Evolutionary conservation across 2,113 vertebrate species (phyloP).

Genomic region (Nycticryphes semicollaris): DNA sequence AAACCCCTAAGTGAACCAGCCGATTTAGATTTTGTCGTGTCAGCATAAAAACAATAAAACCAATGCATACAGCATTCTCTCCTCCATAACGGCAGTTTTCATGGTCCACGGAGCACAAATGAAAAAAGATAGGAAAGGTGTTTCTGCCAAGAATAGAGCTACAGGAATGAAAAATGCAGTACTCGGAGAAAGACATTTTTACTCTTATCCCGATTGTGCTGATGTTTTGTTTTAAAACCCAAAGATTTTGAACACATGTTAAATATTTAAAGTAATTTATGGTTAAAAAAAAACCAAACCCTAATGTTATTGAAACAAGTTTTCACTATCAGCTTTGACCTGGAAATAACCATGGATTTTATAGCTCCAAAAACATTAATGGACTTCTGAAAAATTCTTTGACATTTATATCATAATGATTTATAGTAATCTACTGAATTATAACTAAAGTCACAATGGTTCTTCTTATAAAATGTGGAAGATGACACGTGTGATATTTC

Average conservation of each 20-base stretch:
- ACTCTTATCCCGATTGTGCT: constrained; percentile 3
- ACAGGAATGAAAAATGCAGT: constrained; percentile 46
- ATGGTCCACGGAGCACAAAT: constrained; percentile 69
- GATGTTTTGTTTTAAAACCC: constrained; percentile 30
- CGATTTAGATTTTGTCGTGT: constrained; percentile 56
- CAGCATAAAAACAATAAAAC: constrained; percentile 71
- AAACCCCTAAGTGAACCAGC: constrained; percentile 46
- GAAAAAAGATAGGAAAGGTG: constrained; percentile 57
- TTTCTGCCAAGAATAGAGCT: constrained; percentile 60
- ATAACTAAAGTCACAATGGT: not conserved
- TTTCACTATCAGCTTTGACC: not conserved
- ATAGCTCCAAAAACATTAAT: not conserved
- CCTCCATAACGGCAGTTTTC: constrained; percentile 62
- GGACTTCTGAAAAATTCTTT: not conserved
- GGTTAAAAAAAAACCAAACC: not conserved
- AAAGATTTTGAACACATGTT: not conserved
- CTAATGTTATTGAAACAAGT: not conserved
- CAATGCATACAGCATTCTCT: constrained; percentile 33
- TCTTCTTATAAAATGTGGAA: not conserved
- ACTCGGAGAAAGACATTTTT: constrained; percentile 24
- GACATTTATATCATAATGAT: not conserved
- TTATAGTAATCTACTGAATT: not conserved
- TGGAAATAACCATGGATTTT: constrained; percentile 1
- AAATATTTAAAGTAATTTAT: constrained; percentile 26
- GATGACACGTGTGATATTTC: not conserved